A percentile compares a stretch with the other conserved stretches of the same genome.
These are phyloP conservation scores for Musca vetustissima DNA, from an alignment of 1,140 invertebrate species.

Conservation along the genomic window DNA sequence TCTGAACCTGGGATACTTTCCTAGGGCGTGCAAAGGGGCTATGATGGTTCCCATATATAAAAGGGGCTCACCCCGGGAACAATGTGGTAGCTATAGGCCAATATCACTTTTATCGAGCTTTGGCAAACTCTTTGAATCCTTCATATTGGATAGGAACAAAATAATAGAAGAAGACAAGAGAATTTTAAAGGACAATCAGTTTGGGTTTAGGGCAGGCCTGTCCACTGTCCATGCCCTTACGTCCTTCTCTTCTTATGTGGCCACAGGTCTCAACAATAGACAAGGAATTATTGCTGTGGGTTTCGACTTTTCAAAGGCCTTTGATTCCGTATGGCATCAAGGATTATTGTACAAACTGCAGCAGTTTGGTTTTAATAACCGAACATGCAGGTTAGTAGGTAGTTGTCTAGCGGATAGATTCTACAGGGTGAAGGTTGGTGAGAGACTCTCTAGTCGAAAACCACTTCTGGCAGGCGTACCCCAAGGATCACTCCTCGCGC, in stretches of 20 bases:
- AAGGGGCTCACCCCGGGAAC: too few relatives aligned
- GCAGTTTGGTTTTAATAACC: background rate
- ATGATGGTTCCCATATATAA: background rate
- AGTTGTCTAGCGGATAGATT: background rate
- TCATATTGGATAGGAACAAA: background rate
- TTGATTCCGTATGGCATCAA: background rate
- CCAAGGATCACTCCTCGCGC: too few relatives aligned
- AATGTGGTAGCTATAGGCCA: background rate
- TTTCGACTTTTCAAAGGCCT: background rate
- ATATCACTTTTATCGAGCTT: background rate
- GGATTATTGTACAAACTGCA: background rate
- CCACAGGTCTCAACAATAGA: background rate
- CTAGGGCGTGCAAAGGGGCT: background rate
- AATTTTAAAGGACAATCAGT: background rate
- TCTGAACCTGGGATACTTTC: too few relatives aligned
- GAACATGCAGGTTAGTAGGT: background rate
- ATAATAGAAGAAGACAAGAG: background rate
- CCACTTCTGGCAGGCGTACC: background rate
- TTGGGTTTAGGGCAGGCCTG: background rate
- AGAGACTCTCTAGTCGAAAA: background rate
- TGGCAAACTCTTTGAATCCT: background rate
- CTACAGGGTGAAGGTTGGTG: background rate
- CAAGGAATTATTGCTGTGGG: background rate
- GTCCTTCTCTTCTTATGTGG: background rate
- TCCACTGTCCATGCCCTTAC: background rate